Percentiles rank a stretch among this genome's conserved stretches.
These are phyloP conservation scores for Drosophila littoralis DNA, from an alignment of 1,140 invertebrate species.

Conservation along the genomic window DNA sequence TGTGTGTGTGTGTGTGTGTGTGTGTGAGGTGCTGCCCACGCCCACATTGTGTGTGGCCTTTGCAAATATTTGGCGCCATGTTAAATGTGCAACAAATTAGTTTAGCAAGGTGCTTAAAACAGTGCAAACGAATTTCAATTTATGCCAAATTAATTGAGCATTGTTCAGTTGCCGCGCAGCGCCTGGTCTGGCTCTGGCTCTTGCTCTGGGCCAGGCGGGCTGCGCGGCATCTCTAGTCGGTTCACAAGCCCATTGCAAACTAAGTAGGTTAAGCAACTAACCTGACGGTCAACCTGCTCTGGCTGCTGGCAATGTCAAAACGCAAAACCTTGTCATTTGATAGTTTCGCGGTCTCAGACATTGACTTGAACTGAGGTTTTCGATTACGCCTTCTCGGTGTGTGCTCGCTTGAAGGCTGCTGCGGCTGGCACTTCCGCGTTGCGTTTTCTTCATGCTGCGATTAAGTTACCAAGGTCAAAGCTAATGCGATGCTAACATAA, in stretches of 20 bases:
- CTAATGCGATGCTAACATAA: constrained; percentile 46
- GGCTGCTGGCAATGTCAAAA: constrained; percentile 10
- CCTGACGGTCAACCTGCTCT: constrained; percentile 7
- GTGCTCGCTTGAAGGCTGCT: constrained; percentile 21
- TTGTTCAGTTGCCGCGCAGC: constrained; percentile 40
- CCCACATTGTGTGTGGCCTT: constrained; percentile 17
- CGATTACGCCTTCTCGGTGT: constrained; percentile 17
- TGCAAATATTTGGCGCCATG: constrained; percentile 73
- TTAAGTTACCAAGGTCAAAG: constrained; percentile 79
- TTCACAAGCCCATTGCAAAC: neutral
- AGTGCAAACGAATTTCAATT: constrained; percentile 57
- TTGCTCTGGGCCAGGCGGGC: no score
- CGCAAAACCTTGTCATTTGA: constrained; percentile 36
- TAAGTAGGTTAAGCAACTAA: constrained; percentile 6
- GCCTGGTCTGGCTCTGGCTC: neutral
- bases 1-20: neutral
- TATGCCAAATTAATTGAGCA: constrained; percentile 82
- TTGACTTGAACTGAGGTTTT: constrained; percentile 36
- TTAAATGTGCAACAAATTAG: constrained; percentile 75
- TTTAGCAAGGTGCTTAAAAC: constrained; percentile 20
- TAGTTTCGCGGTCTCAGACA: constrained; percentile 33
- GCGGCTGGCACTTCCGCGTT: constrained; percentile 59
- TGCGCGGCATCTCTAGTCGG: neutral
- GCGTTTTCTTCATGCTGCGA: constrained; percentile 63
- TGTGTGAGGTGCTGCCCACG: neutral